Evolutionary conservation across 2,888 invertebrate genomes (phyloP), one percentile per base, ranked within the genome.

Genomic region (Agonopterix alstromeriana): DNA sequence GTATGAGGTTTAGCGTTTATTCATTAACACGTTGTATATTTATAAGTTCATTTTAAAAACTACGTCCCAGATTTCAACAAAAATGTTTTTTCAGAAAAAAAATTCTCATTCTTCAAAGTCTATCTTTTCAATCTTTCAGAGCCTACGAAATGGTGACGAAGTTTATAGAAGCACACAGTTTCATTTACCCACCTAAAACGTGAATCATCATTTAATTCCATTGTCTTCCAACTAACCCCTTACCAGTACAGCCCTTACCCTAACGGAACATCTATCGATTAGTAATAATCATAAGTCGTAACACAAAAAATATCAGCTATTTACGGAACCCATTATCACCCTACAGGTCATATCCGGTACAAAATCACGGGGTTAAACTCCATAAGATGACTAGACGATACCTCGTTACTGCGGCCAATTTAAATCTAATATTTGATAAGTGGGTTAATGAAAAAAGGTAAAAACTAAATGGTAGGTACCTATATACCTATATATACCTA

Each of bases 311-410:
- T 67, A 60, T 55, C 56, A 54, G 53, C 65, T 68, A 76, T 73
- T 76, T 73, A 74, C 72, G 70, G 70, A 77, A 76, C 74, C 74
- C 69, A 83, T 83, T 82, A 82, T 64, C 77, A 72, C 79, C 71
- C 79, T 67, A 68, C 70, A 61, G 73, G 73, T 77, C 61, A 81
- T 78, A 79, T 85, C 85, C 85, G 83, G 83, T 77, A 70, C 54
- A 60, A 66, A 76, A 81, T 78, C 75, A 75, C 71, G 67, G 76
- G 79, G 77, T 68, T 50, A 49, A 60, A 70, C 75, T 75, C 76
- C 63, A 63, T 53, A 40, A 65, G 70, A 76, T 78, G 77, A 77
- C 79, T 76, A 45, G 69, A 47, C 53, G 61, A 64, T 58, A 61
- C 55, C 56, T 68, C 57, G 57, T 70, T 65, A 69, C 60, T 57